phyloP scores from a whole-genome alignment of 2,113 vertebrate species.

The Bagarius yarrelli region DNA sequence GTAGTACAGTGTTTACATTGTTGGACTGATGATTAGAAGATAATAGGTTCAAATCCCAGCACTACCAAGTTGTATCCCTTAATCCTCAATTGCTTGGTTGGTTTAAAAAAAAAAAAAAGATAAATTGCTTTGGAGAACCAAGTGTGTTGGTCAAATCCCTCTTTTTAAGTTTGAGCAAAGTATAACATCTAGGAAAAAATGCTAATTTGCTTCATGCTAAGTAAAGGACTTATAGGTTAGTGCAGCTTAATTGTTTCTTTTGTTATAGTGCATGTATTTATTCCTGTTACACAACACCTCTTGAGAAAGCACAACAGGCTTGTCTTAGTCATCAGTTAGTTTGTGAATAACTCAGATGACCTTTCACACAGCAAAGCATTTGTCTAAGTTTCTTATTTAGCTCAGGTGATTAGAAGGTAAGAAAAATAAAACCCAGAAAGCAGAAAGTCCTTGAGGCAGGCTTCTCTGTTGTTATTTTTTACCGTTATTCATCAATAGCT shows the following conservation, averaged over 20 bases:
- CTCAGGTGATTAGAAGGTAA: constrained; percentile 21
- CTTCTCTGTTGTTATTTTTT: constrained; percentile 23
- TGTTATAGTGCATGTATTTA: not conserved
- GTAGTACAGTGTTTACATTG: too few relatives aligned
- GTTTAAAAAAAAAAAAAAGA: too few relatives aligned
- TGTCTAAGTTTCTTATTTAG: constrained; percentile 15
- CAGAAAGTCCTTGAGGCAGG: not conserved
- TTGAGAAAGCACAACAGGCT: not conserved
- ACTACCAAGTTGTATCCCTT: not conserved
- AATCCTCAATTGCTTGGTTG: too few relatives aligned
- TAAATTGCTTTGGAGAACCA: too few relatives aligned
- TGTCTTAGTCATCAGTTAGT: constrained; percentile 13
- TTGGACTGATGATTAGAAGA: too few relatives aligned
- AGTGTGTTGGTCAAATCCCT: too few relatives aligned
- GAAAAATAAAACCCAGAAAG: constrained; percentile 10
- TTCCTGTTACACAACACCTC: not conserved
- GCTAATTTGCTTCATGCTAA: constrained; percentile 23
- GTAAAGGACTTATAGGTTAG: not conserved
- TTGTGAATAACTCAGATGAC: constrained; percentile 28
- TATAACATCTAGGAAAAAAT: constrained; percentile 12
- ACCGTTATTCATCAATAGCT: not conserved
- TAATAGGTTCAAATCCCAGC: too few relatives aligned
- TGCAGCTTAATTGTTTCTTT: not conserved
- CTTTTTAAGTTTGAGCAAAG: constrained; percentile 6
- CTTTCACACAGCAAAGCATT: constrained; percentile 17